Percentiles rank a stretch among this genome's conserved stretches.
phyloP scores from a whole-genome alignment of 1,140 invertebrate species.

The Drosophila tropicalis region DNA sequence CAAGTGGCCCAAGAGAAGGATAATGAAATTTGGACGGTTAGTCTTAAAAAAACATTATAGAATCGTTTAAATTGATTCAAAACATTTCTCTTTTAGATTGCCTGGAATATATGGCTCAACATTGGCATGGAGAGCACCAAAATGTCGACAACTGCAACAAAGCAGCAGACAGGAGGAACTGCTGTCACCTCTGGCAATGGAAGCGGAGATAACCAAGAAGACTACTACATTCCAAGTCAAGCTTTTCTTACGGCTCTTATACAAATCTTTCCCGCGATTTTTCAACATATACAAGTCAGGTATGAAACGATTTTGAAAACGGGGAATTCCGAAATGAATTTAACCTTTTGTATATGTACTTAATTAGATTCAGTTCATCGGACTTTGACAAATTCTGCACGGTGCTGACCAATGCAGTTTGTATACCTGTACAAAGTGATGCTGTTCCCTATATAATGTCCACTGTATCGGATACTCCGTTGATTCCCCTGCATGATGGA shows the following conservation, averaged over 20 bases:
- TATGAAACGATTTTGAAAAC: slow-evolving; percentile 79
- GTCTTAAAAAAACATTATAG: too few relatives aligned
- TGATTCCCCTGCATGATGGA: slow-evolving; percentile 93
- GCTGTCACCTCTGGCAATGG: slow-evolving; percentile 31
- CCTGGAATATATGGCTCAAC: slow-evolving; percentile 93
- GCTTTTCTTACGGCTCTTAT: slow-evolving; percentile 96
- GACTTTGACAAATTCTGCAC: slow-evolving; percentile 92
- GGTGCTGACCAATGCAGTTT: slow-evolving; percentile 90
- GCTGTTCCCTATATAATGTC: slow-evolving; percentile 91
- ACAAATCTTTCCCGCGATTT: slow-evolving; percentile 96
- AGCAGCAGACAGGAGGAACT: slow-evolving; percentile 35
- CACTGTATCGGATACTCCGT: slow-evolving; percentile 88
- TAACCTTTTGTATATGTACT: not conserved
- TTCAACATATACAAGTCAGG: slow-evolving; percentile 93
- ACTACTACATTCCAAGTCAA: slow-evolving; percentile 93
- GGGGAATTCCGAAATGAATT: too few relatives aligned
- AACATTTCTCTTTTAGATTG: slow-evolving; percentile 75
- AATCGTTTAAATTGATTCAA: not conserved
- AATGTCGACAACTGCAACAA: slow-evolving; percentile 85
- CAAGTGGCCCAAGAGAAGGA: slow-evolving; percentile 83
- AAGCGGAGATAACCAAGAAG: slow-evolving; percentile 76
- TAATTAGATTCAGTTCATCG: slow-evolving; percentile 86
- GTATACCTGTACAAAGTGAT: slow-evolving; percentile 92
- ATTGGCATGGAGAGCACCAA: slow-evolving; percentile 92
- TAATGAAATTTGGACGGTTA: slow-evolving; percentile 88